Evolutionary conservation across 2,113 vertebrate species (phyloP).

Genomic region (Gallinago jamesoni): DNA sequence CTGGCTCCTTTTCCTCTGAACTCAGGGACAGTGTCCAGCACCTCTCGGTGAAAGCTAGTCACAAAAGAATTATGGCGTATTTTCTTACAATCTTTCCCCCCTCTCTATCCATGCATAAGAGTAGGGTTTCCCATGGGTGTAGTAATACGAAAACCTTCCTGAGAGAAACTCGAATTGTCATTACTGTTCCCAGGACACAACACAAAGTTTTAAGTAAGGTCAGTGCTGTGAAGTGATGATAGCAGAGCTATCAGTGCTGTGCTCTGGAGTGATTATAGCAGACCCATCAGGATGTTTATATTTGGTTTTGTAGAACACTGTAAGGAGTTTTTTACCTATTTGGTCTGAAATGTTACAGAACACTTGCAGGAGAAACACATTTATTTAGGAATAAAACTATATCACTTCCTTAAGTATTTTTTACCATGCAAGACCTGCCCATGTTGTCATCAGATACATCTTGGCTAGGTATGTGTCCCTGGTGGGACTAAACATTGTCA

Average conservation of each 20-base stretch:
- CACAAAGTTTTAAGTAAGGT: neutral
- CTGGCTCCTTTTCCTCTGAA: neutral
- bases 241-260: neutral
- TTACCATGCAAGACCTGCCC: neutral
- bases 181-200: neutral
- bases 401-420: neutral
- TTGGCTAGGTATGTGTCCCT: neutral
- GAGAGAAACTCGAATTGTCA: rapidly evolving
- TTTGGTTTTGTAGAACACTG: neutral
- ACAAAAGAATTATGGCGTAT: neutral
- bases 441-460: neutral
- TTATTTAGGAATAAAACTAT: neutral
- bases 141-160: neutral
- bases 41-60: neutral
- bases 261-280: neutral
- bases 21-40: neutral
- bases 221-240: neutral
- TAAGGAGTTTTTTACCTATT: neutral
- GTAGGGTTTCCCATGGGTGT: neutral
- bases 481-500: neutral
- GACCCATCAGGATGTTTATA: neutral
- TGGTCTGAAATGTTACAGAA: neutral
- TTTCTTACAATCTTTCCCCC: neutral
- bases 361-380: neutral
- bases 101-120: neutral